Evolutionary conservation across 2,113 vertebrate species (phyloP), one percentile per base, ranked within the genome.

Genomic region (Smithornis capensis): DNA sequence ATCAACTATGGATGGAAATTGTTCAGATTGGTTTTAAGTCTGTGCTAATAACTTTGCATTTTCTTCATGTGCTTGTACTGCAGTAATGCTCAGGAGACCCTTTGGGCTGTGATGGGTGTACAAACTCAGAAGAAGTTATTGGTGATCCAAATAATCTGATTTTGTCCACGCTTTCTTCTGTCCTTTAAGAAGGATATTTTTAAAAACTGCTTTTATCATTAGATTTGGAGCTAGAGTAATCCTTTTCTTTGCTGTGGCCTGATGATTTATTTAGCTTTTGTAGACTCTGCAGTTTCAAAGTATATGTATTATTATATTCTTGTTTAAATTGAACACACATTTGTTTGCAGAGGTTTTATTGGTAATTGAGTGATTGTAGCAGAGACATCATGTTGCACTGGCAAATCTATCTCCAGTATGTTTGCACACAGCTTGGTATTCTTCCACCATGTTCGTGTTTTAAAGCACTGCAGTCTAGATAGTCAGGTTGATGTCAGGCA

Each of bases 341-440:
- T 94, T 94, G 63, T 93, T 91, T 95, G 82, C 81, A 79, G 82
- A 95, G 55, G 67, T 83, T 85, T 92, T 92, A 65, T 31, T 95
- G 52, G 60, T 64, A 76, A 84, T 56, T 49, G 56, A 81, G 40
- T 83, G 81, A 81, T 44, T 57, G 31, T 62, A 65, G 45, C 38
- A 65, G 40, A 87, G 65, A 73, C 27, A 87, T 15, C 69, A 60
- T 42, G 28, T 85, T 69, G 63, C 78, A 50, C 5, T 88, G 78
- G 59, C 65, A 84, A 92, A 82, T 79, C 52, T 42, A 10, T 53
- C 75, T 91, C 42, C 68, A 47, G 33, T 70, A 77, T 83, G 67
- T 77, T 70, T 80, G 75, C 59, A 56, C 60, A n/a, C 75, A 86
- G 60, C 44, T 93, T 93, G 75, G 83, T 81, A 67, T 21, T 80